phyloP scores from a whole-genome alignment of 2,888 invertebrate genomes.

The Drosophila rellima region DNA sequence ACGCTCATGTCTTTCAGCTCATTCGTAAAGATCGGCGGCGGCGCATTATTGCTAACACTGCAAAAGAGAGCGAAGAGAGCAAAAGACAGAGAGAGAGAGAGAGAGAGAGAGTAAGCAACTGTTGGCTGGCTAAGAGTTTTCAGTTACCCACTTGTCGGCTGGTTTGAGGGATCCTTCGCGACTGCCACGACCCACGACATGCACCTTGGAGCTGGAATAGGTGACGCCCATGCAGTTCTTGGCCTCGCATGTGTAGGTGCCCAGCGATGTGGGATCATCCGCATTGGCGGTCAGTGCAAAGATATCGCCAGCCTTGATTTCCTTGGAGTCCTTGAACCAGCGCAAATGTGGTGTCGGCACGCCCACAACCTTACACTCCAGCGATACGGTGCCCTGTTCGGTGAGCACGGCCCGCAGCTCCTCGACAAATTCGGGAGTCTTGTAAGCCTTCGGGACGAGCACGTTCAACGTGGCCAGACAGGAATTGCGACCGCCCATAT shows the following conservation, averaged over 20 bases:
- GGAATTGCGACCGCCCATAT: constrained; percentile 90
- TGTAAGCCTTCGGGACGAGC: constrained; percentile 95
- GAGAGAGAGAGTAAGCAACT: neutral
- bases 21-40: constrained; percentile 92
- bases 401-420: constrained; percentile 93
- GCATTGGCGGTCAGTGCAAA: constrained; percentile 94
- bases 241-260: constrained; percentile 95
- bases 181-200: constrained; percentile 91
- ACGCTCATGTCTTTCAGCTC: constrained; percentile 91
- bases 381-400: constrained; percentile 94
- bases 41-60: constrained; percentile 85
- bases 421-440: constrained; percentile 94
- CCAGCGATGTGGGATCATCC: constrained; percentile 94
- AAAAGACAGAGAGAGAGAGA: neutral
- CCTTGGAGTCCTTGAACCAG: constrained; percentile 94
- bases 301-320: constrained; percentile 95
- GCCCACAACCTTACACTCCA: constrained; percentile 96
- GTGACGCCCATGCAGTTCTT: constrained; percentile 95
- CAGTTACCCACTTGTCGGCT: constrained; percentile 87
- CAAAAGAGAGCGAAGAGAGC: constrained; percentile 3
- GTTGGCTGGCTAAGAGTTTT: neutral
- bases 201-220: constrained; percentile 93
- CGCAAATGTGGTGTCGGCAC: constrained; percentile 93
- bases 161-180: constrained; percentile 90
- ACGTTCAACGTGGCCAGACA: constrained; percentile 93